Percentiles rank a stretch among this genome's conserved stretches.
Conservation (phyloP, 1,140 invertebrate genomes). For the Drosophila arizonae region DNA sequence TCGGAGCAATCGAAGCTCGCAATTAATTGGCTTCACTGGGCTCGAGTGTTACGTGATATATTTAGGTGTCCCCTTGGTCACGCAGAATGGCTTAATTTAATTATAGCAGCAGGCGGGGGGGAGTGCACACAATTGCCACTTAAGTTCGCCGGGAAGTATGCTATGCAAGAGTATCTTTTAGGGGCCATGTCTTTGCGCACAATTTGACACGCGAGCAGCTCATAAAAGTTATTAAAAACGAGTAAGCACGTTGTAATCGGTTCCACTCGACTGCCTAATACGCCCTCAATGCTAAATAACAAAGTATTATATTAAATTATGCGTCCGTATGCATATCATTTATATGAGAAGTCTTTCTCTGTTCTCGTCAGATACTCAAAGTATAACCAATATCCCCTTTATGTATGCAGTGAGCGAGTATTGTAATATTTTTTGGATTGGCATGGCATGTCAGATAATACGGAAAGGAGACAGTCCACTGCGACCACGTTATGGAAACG, state of each 20-base stretch:
- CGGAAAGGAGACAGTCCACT: constrained; percentile 1
- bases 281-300: not conserved
- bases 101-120: constrained; percentile 18
- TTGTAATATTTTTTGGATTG: constrained; percentile 40
- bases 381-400: not conserved
- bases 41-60: constrained; percentile 26
- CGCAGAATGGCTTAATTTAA: constrained; percentile 64
- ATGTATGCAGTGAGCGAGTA: not conserved
- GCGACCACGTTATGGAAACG: constrained; percentile 18
- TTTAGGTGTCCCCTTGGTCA: constrained; percentile 30
- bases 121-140: constrained; percentile 11
- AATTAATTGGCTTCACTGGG: constrained; percentile 31
- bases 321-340: too few relatives aligned
- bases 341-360: too few relatives aligned
- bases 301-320: too few relatives aligned
- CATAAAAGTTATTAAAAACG: constrained; percentile 66
- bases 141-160: constrained; percentile 22
- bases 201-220: constrained; percentile 52
- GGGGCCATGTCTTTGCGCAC: constrained; percentile 14
- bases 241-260: not conserved
- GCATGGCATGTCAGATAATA: constrained; percentile 12
- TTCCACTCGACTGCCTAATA: not conserved
- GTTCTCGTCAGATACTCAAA: too few relatives aligned
- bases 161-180: constrained; percentile 5
- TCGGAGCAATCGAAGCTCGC: constrained; percentile 3